Percentiles rank a stretch among this genome's conserved stretches.
Evolutionary conservation across 2,888 invertebrate genomes (phyloP).

Genomic region (Tipula unca): DNA sequence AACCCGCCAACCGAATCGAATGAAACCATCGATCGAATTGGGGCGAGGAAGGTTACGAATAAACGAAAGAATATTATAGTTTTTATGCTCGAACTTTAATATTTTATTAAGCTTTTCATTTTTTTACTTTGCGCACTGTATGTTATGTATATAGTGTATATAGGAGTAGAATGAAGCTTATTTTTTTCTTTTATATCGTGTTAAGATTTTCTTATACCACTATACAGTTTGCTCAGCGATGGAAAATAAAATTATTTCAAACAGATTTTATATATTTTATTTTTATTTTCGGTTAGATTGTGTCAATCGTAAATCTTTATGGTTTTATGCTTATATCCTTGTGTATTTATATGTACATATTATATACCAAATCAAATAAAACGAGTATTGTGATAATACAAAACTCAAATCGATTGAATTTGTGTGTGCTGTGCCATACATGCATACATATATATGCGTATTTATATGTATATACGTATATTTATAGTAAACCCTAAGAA

Average conservation of each 20-base stretch:
- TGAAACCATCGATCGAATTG: neutral
- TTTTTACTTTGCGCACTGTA: too few relatives aligned
- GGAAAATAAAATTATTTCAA: neutral
- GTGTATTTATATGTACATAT: neutral
- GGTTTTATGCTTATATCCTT: conserved; percentile 1
- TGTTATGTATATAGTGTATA: neutral
- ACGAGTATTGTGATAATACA: conserved; percentile 2
- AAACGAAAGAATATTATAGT: neutral
- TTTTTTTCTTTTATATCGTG: neutral
- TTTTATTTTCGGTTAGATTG: neutral
- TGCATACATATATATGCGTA: too few relatives aligned
- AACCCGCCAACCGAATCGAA: neutral
- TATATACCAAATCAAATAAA: neutral
- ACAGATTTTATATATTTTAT: neutral
- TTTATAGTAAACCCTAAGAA: neutral
- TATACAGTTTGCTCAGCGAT: neutral
- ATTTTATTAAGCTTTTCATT: neutral
- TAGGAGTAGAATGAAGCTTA: neutral
- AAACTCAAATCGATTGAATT: neutral
- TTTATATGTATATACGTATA: neutral
- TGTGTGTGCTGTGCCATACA: neutral
- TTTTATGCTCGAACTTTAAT: neutral
- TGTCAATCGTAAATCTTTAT: conserved; percentile 14
- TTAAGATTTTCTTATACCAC: neutral
- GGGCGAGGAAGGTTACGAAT: neutral